phyloP scores from a whole-genome alignment of 2,888 invertebrate genomes.

The Heliothis peltigera region DNA sequence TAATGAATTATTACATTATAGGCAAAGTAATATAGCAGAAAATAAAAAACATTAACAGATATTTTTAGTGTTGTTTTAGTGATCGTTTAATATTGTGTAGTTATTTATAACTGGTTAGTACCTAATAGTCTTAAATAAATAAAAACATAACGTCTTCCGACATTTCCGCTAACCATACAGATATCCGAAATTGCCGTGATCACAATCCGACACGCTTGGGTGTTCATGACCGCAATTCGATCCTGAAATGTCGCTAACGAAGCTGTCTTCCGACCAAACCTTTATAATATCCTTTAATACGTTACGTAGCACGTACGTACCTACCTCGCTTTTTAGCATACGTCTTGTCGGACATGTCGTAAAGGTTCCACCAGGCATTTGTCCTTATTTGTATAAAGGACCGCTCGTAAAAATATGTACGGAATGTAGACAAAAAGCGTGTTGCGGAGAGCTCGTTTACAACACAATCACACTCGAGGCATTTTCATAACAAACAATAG shows the following conservation, averaged over 20 bases:
- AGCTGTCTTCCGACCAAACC: slow-evolving; percentile 25
- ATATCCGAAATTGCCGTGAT: slow-evolving; percentile 37
- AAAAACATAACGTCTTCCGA: background rate
- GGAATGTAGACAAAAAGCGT: slow-evolving; percentile 50
- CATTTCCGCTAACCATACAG: slow-evolving; percentile 4
- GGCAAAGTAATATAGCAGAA: no score
- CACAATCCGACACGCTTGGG: slow-evolving; percentile 39
- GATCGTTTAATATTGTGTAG: no score
- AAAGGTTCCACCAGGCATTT: slow-evolving; percentile 27
- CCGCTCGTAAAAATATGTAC: slow-evolving; percentile 46
- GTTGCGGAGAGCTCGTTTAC: slow-evolving; percentile 53
- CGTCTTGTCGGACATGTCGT: slow-evolving; percentile 22
- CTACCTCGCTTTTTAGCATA: slow-evolving; percentile 23
- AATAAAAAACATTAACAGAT: no score
- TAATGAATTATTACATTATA: no score
- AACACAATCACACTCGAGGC: slow-evolving; percentile 63
- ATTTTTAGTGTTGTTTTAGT: no score
- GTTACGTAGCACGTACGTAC: no score
- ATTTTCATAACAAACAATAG: slow-evolving; percentile 74
- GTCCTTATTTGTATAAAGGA: slow-evolving; percentile 22
- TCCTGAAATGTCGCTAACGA: slow-evolving; percentile 36
- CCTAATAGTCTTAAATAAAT: background rate
- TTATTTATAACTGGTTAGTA: no score
- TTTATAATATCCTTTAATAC: slow-evolving; percentile 34
- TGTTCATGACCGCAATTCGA: slow-evolving; percentile 40